Evolutionary conservation across 2,113 vertebrate genomes (phyloP).

Genomic region (Barbus barbus): DNA sequence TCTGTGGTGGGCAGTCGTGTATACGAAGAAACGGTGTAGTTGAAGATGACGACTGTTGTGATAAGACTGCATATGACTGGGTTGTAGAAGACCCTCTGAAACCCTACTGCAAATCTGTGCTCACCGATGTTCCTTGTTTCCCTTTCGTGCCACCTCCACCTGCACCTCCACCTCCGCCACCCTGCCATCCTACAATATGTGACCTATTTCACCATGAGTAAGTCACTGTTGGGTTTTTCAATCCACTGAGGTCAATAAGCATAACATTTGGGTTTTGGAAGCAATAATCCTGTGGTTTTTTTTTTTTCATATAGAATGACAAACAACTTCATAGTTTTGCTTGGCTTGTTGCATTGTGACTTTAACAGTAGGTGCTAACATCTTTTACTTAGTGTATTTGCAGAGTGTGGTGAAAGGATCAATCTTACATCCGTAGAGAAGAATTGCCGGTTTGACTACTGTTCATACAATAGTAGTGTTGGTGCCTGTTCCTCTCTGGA

Average conservation of each 20-base stretch:
- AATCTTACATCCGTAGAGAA: constrained; percentile 51
- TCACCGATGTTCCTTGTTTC: constrained; percentile 53
- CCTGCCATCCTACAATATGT: constrained; percentile 53
- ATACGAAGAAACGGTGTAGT: constrained; percentile 62
- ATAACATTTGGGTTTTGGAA: background rate
- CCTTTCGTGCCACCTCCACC: no score
- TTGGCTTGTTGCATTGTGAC: background rate
- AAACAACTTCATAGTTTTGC: background rate
- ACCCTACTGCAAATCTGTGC: constrained; percentile 59
- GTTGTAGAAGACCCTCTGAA: constrained; percentile 61
- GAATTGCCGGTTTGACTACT: constrained; percentile 67
- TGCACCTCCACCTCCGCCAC: no score
- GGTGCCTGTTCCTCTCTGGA: constrained; percentile 62
- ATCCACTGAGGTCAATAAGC: background rate
- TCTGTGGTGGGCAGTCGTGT: constrained; percentile 69
- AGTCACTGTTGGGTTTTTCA: constrained; percentile 30
- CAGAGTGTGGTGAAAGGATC: constrained; percentile 51
- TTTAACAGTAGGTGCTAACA: background rate
- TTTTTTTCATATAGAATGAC: background rate
- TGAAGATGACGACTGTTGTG: constrained; percentile 68
- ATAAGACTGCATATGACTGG: constrained; percentile 71
- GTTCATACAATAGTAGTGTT: background rate
- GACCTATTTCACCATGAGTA: constrained; percentile 62
- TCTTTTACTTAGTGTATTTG: constrained; percentile 62
- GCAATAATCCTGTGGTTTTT: no score